These are phyloP conservation scores for Actias luna DNA, from an alignment of 2,888 invertebrate genomes.

Conservation along the genomic window DNA sequence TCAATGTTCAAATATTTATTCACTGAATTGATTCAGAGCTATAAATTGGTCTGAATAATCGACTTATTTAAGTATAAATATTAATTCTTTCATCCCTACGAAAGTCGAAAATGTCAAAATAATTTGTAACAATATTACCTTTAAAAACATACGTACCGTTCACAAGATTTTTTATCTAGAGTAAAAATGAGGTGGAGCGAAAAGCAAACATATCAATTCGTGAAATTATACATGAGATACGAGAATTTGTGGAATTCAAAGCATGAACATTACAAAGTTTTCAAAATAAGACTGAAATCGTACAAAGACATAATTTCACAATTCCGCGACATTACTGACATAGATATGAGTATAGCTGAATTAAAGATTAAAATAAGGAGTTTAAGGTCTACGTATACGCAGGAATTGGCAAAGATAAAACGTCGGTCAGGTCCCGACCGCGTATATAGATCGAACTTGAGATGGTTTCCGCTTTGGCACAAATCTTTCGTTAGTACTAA, in stretches of 20 bases:
- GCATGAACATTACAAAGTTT: slow-evolving; percentile 57
- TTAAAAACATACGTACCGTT: no score
- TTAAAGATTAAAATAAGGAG: slow-evolving; percentile 58
- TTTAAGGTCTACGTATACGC: background rate
- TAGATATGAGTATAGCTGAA: slow-evolving; percentile 48
- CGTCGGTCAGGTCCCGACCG: slow-evolving; percentile 44
- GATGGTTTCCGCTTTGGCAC: slow-evolving; percentile 63
- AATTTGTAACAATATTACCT: no score
- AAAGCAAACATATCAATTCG: slow-evolving; percentile 65
- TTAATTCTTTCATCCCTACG: no score
- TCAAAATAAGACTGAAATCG: slow-evolving; percentile 52
- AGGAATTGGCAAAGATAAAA: slow-evolving; percentile 56
- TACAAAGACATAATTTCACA: slow-evolving; percentile 50
- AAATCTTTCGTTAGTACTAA: no score
- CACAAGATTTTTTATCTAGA: no score
- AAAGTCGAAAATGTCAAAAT: no score
- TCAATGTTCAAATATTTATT: no score
- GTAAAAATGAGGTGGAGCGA: no score
- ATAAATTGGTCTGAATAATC: no score
- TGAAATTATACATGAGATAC: slow-evolving; percentile 66
- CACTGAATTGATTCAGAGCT: no score
- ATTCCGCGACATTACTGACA: slow-evolving; percentile 52
- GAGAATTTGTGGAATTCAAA: slow-evolving; percentile 68
- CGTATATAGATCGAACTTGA: slow-evolving; percentile 51
- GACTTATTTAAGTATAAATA: no score